A percentile compares a stretch with the other conserved stretches of the same genome.
Evolutionary conservation across 2,888 invertebrate species (phyloP).

Genomic region (Ophonus ardosiacus): DNA sequence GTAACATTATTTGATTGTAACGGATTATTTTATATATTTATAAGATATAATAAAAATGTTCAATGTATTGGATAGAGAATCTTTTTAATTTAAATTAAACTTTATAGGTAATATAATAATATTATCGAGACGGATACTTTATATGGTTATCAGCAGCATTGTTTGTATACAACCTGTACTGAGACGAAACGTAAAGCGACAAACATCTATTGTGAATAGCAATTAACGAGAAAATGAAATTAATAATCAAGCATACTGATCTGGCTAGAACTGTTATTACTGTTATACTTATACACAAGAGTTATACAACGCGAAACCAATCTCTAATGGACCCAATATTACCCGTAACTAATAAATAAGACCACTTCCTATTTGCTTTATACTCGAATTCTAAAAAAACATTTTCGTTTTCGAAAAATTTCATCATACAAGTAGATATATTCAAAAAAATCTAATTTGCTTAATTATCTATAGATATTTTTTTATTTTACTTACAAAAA

Average conservation of each 20-base stretch:
- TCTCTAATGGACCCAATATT: conserved; percentile 29
- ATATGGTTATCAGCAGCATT: too few species aligned
- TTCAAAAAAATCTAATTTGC: conserved; percentile 32
- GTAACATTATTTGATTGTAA: too few species aligned
- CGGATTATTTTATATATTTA: too few species aligned
- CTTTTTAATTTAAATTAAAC: too few species aligned
- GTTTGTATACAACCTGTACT: too few species aligned
- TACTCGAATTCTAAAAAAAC: conserved; percentile 2
- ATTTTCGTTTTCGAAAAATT: conserved; percentile 16
- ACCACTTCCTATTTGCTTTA: conserved; percentile 34
- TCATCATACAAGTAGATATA: not conserved
- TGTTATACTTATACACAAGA: conserved; percentile 20
- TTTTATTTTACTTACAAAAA: conserved; percentile 20
- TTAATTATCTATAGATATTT: conserved; percentile 40
- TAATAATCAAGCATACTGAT: conserved; percentile 3
- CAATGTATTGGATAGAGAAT: too few species aligned
- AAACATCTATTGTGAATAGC: not conserved
- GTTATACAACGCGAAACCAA: conserved; percentile 36
- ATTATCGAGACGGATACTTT: too few species aligned
- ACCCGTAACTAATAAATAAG: conserved; percentile 38
- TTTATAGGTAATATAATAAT: too few species aligned
- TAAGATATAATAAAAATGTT: too few species aligned
- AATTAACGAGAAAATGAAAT: conserved; percentile 2
- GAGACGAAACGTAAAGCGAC: too few species aligned
- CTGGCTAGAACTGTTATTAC: not conserved